Base-by-base conservation (phyloP, 2,888 invertebrate genomes). In the Caenorhabditis japonica region DNA sequence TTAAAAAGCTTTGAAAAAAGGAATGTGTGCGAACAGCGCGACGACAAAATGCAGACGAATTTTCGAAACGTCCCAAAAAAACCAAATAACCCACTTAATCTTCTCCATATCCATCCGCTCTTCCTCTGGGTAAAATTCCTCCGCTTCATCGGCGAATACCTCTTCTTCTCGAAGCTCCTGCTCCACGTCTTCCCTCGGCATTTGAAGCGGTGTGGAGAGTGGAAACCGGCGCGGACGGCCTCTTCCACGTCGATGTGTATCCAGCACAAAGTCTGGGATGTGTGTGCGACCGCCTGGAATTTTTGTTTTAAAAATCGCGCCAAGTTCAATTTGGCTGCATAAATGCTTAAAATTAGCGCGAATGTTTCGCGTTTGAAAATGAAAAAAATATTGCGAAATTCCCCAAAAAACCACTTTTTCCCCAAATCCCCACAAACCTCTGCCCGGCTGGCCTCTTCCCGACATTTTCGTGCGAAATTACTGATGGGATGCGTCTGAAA, bases 1-100 rank as follows among this genome's bases (percentile, higher is more conserved):
- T n/a, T n/a, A n/a, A n/a, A n/a, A n/a, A n/a, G n/a, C n/a, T n/a
- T n/a, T n/a, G n/a, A n/a, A n/a, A n/a, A n/a, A n/a, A n/a, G n/a
- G n/a, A n/a, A n/a, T n/a, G n/a, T n/a, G n/a, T n/a, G n/a, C n/a
- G n/a, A n/a, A n/a, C n/a, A n/a, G n/a, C n/a, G n/a, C n/a, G n/a
- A n/a, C n/a, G n/a, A n/a, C n/a, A n/a, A n/a, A n/a, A n/a, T n/a
- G n/a, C n/a, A n/a, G n/a, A n/a, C n/a, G n/a, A n/a, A n/a, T n/a
- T n/a, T n/a, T n/a, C n/a, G n/a, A n/a, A n/a, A n/a, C n/a, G n/a
- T n/a, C n/a, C n/a, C n/a, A n/a, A n/a, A n/a, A n/a, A n/a, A n/a
- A n/a, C n/a, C n/a, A n/a, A n/a, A n/a, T n/a, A 13, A 39, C 68
- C 38, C 13, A 68, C 58, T 58, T 59, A n/a, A 66, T 66, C 36